Evolutionary conservation across 1,140 invertebrate species (phyloP), one percentile per base, ranked within the genome.

Genomic region (Tetragonula clypearis): DNA sequence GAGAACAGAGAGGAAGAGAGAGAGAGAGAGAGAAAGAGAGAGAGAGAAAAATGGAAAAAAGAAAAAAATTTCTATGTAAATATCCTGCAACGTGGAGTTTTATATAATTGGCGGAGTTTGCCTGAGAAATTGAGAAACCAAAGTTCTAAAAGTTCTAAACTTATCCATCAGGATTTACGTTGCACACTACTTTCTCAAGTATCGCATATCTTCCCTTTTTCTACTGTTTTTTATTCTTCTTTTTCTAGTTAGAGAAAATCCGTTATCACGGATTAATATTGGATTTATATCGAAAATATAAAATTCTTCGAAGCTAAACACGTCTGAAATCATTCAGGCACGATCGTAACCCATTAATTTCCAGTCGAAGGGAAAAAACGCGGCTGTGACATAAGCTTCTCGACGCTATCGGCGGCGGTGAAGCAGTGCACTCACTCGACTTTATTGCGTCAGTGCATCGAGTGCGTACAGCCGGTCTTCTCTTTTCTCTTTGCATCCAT

Each of bases 391-490:
- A 62, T 69, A 69, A 84, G 79, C 55, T 78, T 41, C 66, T 53
- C 62, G 66, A 79, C 35, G 62, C 17, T 84, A 79, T 84, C 76
- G n/a, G 65, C 41, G 65, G 30, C 30, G 30, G 30, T 30, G 30
- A 21, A 30, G 69, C 82, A 79, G 62, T 35, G 35, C 35, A 35
- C 35, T 35, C 35, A 4, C 35, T 35, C 35, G 35, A 35, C 76
- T 79, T 76, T 65, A 53, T 82, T 85, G 81, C 84, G 79, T 85
- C 84, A 68, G 79, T 62, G 84, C 66, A 72, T 58, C 58, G 35
- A 60, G 79, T 60, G 53, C 53, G 23, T 12, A 26, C 71, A 75
- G 53, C n/a, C n/a, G 19, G 53, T 55, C 49, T 30, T 55, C 49
- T 30, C 53, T 56, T 53, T 26, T 41, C 68, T 19, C 8, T 49